phyloP scores from a whole-genome alignment of 1,140 invertebrate genomes.

The Laodelphax striatellus region DNA sequence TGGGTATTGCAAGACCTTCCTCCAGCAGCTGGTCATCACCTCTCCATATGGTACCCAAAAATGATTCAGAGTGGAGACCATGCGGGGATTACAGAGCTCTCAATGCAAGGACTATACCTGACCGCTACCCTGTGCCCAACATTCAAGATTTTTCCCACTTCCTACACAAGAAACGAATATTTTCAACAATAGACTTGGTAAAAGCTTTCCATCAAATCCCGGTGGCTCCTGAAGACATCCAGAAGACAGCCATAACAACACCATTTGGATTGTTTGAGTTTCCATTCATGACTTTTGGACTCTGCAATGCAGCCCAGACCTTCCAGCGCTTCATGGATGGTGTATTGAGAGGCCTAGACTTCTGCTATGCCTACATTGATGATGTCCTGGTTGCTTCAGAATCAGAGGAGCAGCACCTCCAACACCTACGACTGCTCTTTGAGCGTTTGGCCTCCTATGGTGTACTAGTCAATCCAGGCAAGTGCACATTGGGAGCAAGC shows the following conservation, averaged over 20 bases:
- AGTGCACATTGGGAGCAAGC: background rate
- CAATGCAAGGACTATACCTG: constrained; percentile 31
- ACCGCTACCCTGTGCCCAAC: constrained; percentile 31
- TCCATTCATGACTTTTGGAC: too few relatives aligned
- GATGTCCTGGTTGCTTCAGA: constrained; percentile 38
- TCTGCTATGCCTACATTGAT: constrained; percentile 35
- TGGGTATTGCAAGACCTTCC: constrained; percentile 24
- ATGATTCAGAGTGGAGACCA: too few relatives aligned
- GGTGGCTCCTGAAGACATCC: too few relatives aligned
- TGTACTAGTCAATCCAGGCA: background rate
- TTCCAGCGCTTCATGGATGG: too few relatives aligned
- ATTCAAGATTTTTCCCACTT: too few relatives aligned
- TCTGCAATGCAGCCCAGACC: constrained; percentile 12
- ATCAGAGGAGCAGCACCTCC: constrained; percentile 22
- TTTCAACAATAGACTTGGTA: too few relatives aligned
- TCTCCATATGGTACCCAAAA: too few relatives aligned
- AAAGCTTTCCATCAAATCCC: too few relatives aligned
- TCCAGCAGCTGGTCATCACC: constrained; percentile 32
- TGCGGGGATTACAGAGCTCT: constrained; percentile 37
- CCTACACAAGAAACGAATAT: too few relatives aligned
- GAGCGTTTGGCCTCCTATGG: too few relatives aligned
- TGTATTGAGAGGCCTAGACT: constrained; percentile 25
- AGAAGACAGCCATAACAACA: too few relatives aligned
- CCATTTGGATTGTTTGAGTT: too few relatives aligned
- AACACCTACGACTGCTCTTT: constrained; percentile 17